A percentile compares a stretch with the other conserved stretches of the same genome.
These are phyloP conservation scores for Poeciliopsis turrubarensis DNA, from an alignment of 2,113 vertebrate genomes.

Conservation along the genomic window DNA sequence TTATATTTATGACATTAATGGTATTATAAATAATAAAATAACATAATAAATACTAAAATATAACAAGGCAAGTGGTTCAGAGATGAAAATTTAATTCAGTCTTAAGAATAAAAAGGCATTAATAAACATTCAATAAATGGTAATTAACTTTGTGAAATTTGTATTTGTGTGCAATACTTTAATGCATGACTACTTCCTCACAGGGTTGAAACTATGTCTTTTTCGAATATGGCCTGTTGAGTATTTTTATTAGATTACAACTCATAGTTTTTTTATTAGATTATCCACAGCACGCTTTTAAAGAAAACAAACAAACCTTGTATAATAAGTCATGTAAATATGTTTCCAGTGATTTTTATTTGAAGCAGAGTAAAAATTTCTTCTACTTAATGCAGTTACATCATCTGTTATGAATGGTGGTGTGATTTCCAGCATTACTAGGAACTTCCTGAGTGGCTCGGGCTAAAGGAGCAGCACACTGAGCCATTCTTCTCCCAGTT, in stretches of 20 bases:
- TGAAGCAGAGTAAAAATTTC: background rate
- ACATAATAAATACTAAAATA: too few relatives aligned
- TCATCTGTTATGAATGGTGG: background rate
- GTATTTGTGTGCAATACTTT: too few relatives aligned
- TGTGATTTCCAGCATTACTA: constrained; percentile 30
- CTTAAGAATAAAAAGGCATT: background rate
- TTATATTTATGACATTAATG: background rate
- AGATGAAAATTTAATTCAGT: too few relatives aligned
- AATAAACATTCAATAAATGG: too few relatives aligned
- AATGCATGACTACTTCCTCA: too few relatives aligned
- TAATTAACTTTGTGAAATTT: too few relatives aligned
- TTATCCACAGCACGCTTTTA: background rate
- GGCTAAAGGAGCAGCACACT: constrained; percentile 58
- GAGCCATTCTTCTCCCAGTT: constrained; percentile 73
- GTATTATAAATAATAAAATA: background rate
- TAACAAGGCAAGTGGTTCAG: too few relatives aligned
- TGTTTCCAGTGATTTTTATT: background rate
- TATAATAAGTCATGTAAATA: background rate
- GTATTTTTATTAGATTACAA: background rate
- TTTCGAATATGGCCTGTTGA: background rate
- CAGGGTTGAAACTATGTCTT: too few relatives aligned
- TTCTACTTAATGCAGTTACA: background rate
- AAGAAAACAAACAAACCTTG: background rate
- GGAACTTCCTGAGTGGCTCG: constrained; percentile 37
- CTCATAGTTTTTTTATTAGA: background rate